A percentile compares a stretch with the other conserved stretches of the same genome.
These are phyloP conservation scores for Zaprionus inermis DNA, from an alignment of 1,140 invertebrate genomes.

Conservation along the genomic window DNA sequence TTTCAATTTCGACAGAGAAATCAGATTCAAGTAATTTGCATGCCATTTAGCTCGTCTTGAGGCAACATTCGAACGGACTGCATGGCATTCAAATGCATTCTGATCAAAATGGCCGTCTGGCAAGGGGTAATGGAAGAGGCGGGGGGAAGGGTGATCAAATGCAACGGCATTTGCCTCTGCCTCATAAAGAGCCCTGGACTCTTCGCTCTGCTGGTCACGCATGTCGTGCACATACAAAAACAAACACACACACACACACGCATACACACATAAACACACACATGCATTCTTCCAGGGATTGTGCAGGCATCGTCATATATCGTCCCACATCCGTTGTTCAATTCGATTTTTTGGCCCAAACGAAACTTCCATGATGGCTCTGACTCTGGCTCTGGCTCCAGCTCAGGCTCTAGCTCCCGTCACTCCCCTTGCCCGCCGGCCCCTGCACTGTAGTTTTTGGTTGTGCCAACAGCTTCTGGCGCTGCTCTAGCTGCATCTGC, in stretches of 20 bases:
- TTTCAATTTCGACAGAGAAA: constrained; percentile 22
- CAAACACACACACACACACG: constrained; percentile 28
- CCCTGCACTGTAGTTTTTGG: not conserved
- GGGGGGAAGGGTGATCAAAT: not conserved
- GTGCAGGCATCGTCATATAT: constrained; percentile 64
- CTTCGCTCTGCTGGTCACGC: constrained; percentile 66
- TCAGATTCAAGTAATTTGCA: constrained; percentile 68
- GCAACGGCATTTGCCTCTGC: not conserved
- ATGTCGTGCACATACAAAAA: constrained; percentile 36
- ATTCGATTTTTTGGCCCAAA: constrained; percentile 62
- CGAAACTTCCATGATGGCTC: constrained; percentile 47
- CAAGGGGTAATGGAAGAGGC: not conserved
- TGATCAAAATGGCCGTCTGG: constrained; percentile 63
- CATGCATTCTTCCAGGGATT: constrained; percentile 20
- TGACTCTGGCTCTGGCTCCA: constrained; percentile 6
- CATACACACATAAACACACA: constrained; percentile 23
- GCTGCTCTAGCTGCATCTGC: not conserved
- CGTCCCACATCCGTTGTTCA: constrained; percentile 75
- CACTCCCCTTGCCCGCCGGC: not conserved
- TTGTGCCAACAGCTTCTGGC: constrained; percentile 15
- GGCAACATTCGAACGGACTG: constrained; percentile 23
- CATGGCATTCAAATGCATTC: constrained; percentile 69
- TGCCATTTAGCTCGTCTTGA: constrained; percentile 63
- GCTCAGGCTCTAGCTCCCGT: constrained; percentile 10
- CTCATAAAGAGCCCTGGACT: not conserved